Percentiles rank a stretch among this genome's conserved stretches.
These are phyloP conservation scores for Habropoda laboriosa DNA, from an alignment of 1,140 invertebrate species.

Conservation along the genomic window DNA sequence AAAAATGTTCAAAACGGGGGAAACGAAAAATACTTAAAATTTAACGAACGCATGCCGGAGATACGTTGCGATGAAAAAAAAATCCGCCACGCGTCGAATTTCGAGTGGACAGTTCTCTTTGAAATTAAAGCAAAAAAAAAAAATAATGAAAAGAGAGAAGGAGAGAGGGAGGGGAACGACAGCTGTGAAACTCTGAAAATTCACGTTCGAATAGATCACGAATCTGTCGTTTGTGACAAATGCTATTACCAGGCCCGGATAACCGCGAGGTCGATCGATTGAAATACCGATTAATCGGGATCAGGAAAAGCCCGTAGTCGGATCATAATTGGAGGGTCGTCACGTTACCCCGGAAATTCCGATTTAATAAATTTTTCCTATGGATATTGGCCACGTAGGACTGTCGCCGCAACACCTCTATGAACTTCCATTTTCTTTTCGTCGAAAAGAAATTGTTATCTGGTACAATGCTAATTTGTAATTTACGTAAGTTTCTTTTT, in stretches of 20 bases:
- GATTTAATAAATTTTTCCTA: slow-evolving; percentile 9
- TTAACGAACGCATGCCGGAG: neutral
- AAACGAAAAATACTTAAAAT: neutral
- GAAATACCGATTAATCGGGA: slow-evolving; percentile 33
- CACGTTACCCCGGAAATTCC: neutral
- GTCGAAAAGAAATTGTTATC: no score
- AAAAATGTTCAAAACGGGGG: neutral
- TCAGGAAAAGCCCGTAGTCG: slow-evolving; percentile 16
- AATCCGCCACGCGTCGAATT: neutral
- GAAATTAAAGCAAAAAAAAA: neutral
- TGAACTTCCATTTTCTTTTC: no score
- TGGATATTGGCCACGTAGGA: neutral
- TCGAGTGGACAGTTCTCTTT: neutral
- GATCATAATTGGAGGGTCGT: slow-evolving; percentile 15
- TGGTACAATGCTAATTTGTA: no score
- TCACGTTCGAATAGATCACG: slow-evolving; percentile 26
- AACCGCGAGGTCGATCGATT: slow-evolving; percentile 34
- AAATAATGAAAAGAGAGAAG: neutral
- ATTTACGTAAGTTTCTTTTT: no score
- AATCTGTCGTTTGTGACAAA: slow-evolving; percentile 32
- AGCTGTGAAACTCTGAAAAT: slow-evolving; percentile 23
- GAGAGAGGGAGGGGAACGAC: neutral
- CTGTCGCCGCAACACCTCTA: neutral
- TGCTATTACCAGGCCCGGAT: slow-evolving; percentile 19
- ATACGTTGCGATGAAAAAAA: neutral